Evolutionary conservation across 1,140 invertebrate species (phyloP), one percentile per base, ranked within the genome.

Genomic region (Solenopsis invicta): DNA sequence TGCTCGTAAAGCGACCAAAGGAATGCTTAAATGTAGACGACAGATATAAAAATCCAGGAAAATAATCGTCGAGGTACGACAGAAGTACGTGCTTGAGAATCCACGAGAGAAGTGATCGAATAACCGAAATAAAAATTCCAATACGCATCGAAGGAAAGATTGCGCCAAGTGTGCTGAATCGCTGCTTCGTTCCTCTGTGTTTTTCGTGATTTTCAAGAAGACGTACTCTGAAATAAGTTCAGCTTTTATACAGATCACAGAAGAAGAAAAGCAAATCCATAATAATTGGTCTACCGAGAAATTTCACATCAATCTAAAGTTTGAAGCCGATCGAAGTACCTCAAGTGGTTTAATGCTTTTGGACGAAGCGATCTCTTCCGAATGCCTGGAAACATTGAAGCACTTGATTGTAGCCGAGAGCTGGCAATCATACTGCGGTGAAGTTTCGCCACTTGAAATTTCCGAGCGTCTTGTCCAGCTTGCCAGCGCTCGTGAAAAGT

Each of bases 231-330:
- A 56, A 81, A 56, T 81, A 59, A 71, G 50, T 71, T 59, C 50
- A n/a, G 8, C 50, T 71, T 59, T 81, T 37, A 24, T 41, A 54
- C 48, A 69, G 64, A 69, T 29, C 13, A 18, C 4, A 50, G n/a
- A 50, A 10, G 78, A 18, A 54, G 34, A 54, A 67, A 69, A 18
- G 50, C 77, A 81, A 81, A 81, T 81, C 52, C 66, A 56, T 71
- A 81, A 81, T 71, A 69, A 81, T 81, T 69, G 54, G 64, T 81
- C 64, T 56, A 81, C 21, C 66, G 64, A 24, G 64, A 81, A 81
- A 81, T 81, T 71, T 71, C 78, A 56, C 78, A 71, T 81, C 78
- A 56, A 81, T 81, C 66, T 81, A 81, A 81, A 81, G 78, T 81
- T 81, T 81, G 64, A 71, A 81, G 52, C 78, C 37, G 78, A 81